Base-by-base conservation (phyloP, 2,113 vertebrate genomes). In the Gavialis gangeticus region DNA sequence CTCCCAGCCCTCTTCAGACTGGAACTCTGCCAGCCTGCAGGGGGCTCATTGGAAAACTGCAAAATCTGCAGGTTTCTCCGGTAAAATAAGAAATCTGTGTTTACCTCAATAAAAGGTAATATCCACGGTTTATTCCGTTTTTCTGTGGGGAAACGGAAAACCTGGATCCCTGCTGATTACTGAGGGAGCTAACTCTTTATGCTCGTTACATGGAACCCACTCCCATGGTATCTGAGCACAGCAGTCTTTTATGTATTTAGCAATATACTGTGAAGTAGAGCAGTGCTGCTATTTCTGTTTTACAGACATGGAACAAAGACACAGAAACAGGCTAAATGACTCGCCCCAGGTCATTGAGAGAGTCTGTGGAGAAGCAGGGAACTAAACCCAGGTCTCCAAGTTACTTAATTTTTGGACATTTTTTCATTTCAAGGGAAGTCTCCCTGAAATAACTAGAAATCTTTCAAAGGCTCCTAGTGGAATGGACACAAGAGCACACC, bases 161-260 rank as follows among this genome's bases (percentile, higher is more conserved):
- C 37, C 37, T 7, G 37, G 5, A 37, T 37, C 37, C 37, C 37
- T 37, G 37, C 37, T 37, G 37, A 37, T 37, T 37, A 37, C 37
- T 37, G 37, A 37, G 37, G 37, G 37, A 37, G 37, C 37, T 37
- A 37, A 7, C 37, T 37, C 37, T 37, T 37, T 37, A 37, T 37
- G 37, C 37, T 37, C 37, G 8, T 37, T 37, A 37, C 37, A 37
- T 37, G 37, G 37, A 37, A 37, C 37, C 37, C 37, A 37, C 37
- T 37, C 37, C 24, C 1, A 71, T 5, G 57, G 0, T 34, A 54
- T 60, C 21, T 34, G 82, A 28, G 2, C 5, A 60, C 3, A 80
- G 3, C 69, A 58, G 60, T 75, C 28, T 62, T 27, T 2, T 16
- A 2, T 0, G 0, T 58, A 10, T 69, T 91, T 79, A 27, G 77